Base-by-base conservation (phyloP, 2,113 vertebrate genomes). In the Cinclus mexicanus region DNA sequence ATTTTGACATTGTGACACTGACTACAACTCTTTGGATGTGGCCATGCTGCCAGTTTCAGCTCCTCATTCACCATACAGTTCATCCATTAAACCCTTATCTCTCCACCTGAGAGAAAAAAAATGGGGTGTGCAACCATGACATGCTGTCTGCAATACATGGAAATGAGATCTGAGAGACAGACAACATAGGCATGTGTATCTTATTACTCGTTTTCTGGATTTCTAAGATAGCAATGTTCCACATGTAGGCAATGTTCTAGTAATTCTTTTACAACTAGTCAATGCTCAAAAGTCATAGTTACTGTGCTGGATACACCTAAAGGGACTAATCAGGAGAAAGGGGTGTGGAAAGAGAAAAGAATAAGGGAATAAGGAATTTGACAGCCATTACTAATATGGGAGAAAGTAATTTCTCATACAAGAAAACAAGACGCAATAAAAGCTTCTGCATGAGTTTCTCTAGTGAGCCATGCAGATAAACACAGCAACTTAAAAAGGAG, bases 61-160 rank as follows among this genome's bases (percentile, higher is more conserved):
- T 68, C 20, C 57, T 85, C 52, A 57, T 49, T 28, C 19, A 41
- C 37, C 3, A 4, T 76, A 42, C 0, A 68, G 7, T 14, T 79
- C 12, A 60, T 17, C 28, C 46, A n/a, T 35, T 61, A 90, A 78
- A 78, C 7, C 14, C 0, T 0, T 13, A 52, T 6, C 20, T 57
- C 49, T 44, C 26, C 26, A 72, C 28, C 24, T 56, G 23, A 67
- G 42, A 70, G 28, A 70, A 7, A 77, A 52, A 52, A 12, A 11
- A 64, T 11, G 12, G 11, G 4, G 5, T 7, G 3, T 6, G 10
- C 64, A 8, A 74, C 33, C 9, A 19, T 0, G 1, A 64, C 15
- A 18, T 23, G 14, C 29, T 26, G 12, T 18, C 75, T 76, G 53
- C 28, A 61, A 60, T 0, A 83, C 9, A 41, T 2, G 2, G 10